A percentile compares a stretch with the other conserved stretches of the same genome.
phyloP scores from a whole-genome alignment of 2,113 vertebrate species.

The Nyctibius bracteatus region DNA sequence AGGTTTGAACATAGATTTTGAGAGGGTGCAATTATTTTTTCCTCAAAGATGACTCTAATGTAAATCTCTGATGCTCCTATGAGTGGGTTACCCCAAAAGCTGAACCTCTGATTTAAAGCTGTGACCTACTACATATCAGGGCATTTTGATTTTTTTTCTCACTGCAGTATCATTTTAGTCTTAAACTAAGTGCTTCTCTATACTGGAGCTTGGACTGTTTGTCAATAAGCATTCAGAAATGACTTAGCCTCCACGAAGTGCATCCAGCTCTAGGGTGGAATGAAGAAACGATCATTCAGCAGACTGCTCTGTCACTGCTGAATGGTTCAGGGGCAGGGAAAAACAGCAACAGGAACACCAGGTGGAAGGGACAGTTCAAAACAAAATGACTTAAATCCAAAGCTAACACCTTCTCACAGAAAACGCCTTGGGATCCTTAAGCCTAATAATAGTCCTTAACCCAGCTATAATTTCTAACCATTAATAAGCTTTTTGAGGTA shows the following conservation, averaged over 20 bases:
- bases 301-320: slow-evolving; percentile 15
- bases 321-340: background rate
- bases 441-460: slow-evolving; percentile 44
- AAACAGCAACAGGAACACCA: background rate
- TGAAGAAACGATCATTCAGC: background rate
- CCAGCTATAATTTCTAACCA: slow-evolving; percentile 15
- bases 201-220: background rate
- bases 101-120: background rate
- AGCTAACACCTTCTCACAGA: background rate
- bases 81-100: background rate
- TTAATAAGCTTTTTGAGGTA: slow-evolving; percentile 54
- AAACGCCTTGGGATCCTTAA: background rate
- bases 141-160: background rate
- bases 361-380: background rate
- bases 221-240: background rate
- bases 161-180: background rate
- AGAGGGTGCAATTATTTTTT: background rate
- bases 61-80: slow-evolving; percentile 12
- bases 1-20: slow-evolving; percentile 17
- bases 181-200: background rate
- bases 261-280: background rate
- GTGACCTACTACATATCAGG: background rate
- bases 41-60: background rate
- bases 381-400: background rate
- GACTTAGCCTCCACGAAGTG: background rate